Base-by-base conservation (phyloP, 2,888 invertebrate genomes). In the Griposia aprilina region DNA sequence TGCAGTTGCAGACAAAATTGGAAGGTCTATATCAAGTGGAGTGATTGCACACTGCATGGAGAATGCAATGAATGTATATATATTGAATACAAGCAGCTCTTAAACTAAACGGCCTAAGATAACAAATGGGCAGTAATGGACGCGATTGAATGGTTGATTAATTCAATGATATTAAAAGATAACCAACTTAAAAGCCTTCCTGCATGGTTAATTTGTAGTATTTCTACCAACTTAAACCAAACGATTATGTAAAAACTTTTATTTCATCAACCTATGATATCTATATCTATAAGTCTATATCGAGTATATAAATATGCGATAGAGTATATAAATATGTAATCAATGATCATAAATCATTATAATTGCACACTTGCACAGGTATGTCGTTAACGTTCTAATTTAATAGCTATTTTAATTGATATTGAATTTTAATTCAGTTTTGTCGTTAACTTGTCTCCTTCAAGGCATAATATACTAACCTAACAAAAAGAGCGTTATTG, bases 341-440 rank as follows among this genome's bases (percentile, higher is more conserved):
- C 1, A 68, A 60, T 30, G 13, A 52, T 3, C 50, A 41, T 45
- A 55, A 23, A 72, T 15, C 6, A 70, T 73, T 57, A 73, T 48
- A 79, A 72, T 73, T 75, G 65, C 50, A 57, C 26, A 79, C 69
- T 73, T 75, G 65, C 50, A 57, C 26, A 80, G 26, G 20, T 65
- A 72, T 72, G 57, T 68, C 13, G 36, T 48, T 55, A 63, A 48
- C 20, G 13, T 60, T 63, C 20, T 67, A 74, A 66, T 83, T 36
- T 10, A 63, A 74, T 23, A 68, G 23, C 36, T 4, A 83, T 84
- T 73, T 84, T 84, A 83, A 84, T 83, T 80, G 76, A 57, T 76
- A 83, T 73, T 73, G 50, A 57, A 15, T 80, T 80, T 76, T 66
- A 75, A 80, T 84, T 72, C 72, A 76, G 20, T 60, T 80, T 75